A percentile compares a stretch with the other conserved stretches of the same genome.
Conservation (phyloP, 2,888 invertebrate genomes). For the Smittia aterrima region DNA sequence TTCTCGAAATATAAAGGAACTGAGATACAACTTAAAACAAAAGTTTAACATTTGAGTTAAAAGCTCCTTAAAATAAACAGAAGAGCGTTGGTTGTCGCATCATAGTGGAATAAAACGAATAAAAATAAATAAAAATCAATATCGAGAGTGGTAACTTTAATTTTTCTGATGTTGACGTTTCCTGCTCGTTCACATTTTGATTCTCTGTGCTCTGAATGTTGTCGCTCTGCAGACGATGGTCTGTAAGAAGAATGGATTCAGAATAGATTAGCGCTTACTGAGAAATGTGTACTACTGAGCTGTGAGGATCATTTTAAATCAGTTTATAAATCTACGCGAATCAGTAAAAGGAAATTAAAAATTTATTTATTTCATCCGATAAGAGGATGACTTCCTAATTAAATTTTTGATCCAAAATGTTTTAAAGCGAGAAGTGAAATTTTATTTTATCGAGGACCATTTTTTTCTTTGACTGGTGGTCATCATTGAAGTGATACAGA, state of each 20-base stretch:
- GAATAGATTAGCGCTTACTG: not conserved
- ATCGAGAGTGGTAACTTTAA: not conserved
- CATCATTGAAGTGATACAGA: not conserved
- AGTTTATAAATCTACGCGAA: not conserved
- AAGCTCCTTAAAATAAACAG: not conserved
- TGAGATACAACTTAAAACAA: not conserved
- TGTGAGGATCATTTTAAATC: not conserved
- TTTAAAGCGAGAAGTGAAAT: no score
- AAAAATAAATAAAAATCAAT: not conserved
- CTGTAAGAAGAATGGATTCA: conserved; percentile 6
- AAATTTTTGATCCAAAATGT: no score
- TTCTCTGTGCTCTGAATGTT: conserved; percentile 38
- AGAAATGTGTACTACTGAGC: not conserved
- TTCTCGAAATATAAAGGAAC: not conserved
- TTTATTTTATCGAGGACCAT: no score
- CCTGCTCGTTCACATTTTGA: conserved; percentile 33
- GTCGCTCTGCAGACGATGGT: conserved; percentile 39
- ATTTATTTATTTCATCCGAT: no score
- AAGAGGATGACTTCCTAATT: no score
- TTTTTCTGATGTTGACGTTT: conserved; percentile 30
- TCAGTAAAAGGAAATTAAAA: no score
- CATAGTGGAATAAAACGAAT: not conserved
- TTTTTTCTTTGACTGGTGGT: not conserved
- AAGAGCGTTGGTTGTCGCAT: no score
- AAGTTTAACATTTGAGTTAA: not conserved